Evolutionary conservation across 2,888 invertebrate species (phyloP).

Genomic region (Lasiommata megera): DNA sequence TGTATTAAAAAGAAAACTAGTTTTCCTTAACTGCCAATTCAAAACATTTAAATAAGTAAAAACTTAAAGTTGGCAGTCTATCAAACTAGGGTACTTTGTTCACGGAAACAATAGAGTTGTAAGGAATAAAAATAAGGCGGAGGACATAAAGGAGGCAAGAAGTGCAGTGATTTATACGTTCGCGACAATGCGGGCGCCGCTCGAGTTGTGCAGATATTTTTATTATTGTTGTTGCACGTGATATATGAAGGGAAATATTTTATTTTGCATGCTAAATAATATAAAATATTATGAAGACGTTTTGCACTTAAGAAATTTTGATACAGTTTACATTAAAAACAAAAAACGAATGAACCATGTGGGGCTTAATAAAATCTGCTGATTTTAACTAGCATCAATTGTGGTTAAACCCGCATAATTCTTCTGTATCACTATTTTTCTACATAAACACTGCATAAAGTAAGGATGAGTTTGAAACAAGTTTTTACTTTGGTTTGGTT

Average conservation of each 20-base stretch:
- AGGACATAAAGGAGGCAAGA: conserved; percentile 50
- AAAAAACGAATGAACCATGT: no score
- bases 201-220: conserved; percentile 38
- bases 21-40: background rate
- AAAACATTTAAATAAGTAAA: conserved; percentile 2
- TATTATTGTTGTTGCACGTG: conserved; percentile 36
- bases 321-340: no score
- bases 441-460: no score
- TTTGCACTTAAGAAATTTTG: background rate
- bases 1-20: no score
- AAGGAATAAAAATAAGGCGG: conserved; percentile 44
- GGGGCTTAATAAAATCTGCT: no score
- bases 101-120: conserved; percentile 40
- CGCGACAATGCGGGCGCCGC: conserved; percentile 34
- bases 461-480: no score
- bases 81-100: conserved; percentile 18
- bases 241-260: conserved; percentile 31
- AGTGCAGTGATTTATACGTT: conserved; percentile 52
- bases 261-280: conserved; percentile 32
- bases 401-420: no score
- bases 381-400: no score
- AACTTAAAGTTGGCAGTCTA: conserved; percentile 11
- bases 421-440: no score
- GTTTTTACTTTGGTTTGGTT: no score
- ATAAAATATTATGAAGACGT: conserved; percentile 19